These are phyloP conservation scores for Tychaedon coryphoeus DNA, from an alignment of 2,113 vertebrate species.

Conservation along the genomic window DNA sequence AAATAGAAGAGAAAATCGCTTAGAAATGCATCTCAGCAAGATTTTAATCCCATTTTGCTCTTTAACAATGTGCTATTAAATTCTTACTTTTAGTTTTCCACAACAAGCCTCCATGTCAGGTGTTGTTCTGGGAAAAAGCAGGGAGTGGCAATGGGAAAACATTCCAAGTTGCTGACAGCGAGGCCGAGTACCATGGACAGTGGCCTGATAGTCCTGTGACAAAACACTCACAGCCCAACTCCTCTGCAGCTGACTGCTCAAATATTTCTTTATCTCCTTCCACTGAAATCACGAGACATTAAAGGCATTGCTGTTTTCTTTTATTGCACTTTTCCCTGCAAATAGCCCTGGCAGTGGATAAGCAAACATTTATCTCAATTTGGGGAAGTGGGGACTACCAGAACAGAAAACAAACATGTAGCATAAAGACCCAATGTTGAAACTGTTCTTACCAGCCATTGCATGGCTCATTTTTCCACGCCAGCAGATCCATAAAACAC, in stretches of 20 bases:
- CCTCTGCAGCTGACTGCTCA: not conserved
- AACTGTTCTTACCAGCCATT: not conserved
- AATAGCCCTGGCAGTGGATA: not conserved
- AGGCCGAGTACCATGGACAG: not conserved
- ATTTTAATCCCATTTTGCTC: not conserved
- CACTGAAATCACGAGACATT: not conserved
- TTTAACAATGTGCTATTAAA: not conserved
- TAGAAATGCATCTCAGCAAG: not conserved
- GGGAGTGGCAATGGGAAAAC: not conserved
- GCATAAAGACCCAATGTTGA: not conserved
- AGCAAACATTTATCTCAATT: not conserved
- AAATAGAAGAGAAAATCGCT: not conserved
- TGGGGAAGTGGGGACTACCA: not conserved
- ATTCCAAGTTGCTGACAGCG: not conserved
- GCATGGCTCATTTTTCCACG: not conserved
- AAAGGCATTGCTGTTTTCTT: not conserved
- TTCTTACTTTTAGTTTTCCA: not conserved
- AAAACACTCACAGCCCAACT: not conserved
- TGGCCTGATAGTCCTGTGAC: not conserved
- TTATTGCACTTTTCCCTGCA: not conserved
- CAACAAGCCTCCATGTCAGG: not conserved
- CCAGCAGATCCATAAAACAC: not conserved
- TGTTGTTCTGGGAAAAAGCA: not conserved
- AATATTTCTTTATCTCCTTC: not conserved
- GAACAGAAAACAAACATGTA: not conserved